A percentile compares a stretch with the other conserved stretches of the same genome.
phyloP scores from a whole-genome alignment of 2,797 vertebrate genomes.

The Australoheros facetus region DNA sequence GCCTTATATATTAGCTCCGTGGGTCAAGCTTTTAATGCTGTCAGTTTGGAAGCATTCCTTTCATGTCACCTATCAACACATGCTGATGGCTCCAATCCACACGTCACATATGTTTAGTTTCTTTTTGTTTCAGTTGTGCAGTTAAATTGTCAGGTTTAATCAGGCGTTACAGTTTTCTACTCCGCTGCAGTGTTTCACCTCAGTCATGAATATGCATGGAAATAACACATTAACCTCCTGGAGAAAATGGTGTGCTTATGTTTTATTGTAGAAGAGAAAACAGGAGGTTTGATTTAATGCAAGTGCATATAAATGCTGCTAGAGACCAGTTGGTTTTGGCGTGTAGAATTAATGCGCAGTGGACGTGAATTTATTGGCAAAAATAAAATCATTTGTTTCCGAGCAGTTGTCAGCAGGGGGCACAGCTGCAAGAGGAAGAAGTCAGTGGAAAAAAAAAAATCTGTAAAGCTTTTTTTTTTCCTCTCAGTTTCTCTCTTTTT shows the following conservation, averaged over 20 bases:
- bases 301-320: not conserved
- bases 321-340: not conserved
- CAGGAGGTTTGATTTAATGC: not conserved
- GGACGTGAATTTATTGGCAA: not conserved
- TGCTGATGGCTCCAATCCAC: not conserved
- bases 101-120: slow-evolving; percentile 8
- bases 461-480: not conserved
- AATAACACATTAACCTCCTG: not conserved
- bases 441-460: slow-evolving; percentile 14
- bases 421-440: slow-evolving; percentile 34
- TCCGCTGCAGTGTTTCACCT: not conserved
- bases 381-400: slow-evolving; percentile 42
- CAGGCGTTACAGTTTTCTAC: not conserved
- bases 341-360: not conserved
- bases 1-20: not conserved
- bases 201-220: not conserved
- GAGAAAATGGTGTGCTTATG: not conserved
- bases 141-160: not conserved
- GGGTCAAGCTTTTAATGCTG: not conserved
- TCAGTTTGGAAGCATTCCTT: not conserved
- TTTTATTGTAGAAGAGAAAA: not conserved
- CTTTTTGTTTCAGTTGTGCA: not conserved
- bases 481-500: not conserved
- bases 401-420: slow-evolving; percentile 54
- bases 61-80: not conserved